Percentiles rank a stretch among this genome's conserved stretches.
Evolutionary conservation across 53 echinoderm and acorn worm species (phyloP).

Genomic region (Paelopatides confundens): DNA sequence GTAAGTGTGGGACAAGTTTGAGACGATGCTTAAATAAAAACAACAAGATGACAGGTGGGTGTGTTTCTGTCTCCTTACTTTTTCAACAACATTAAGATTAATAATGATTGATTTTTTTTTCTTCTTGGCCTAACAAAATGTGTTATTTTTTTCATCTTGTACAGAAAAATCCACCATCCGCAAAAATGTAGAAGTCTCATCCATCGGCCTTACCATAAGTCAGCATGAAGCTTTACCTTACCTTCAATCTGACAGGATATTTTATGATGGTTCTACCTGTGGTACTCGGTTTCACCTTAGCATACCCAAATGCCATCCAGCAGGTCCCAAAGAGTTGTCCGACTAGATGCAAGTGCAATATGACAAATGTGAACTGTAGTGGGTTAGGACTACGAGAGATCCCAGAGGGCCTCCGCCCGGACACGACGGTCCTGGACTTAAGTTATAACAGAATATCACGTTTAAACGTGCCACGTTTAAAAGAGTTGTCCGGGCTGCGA

Average conservation of each 20-base stretch:
- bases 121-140: too few species aligned
- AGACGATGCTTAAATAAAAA: too few species aligned
- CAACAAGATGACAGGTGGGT: too few species aligned
- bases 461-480: background rate
- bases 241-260: slow-evolving; percentile 31
- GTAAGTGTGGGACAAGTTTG: too few species aligned
- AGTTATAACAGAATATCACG: slow-evolving; percentile 25
- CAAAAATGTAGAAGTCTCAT: background rate
- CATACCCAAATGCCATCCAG: background rate
- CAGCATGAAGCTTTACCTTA: slow-evolving; percentile 1
- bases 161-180: background rate
- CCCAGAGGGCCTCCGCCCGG: slow-evolving; percentile 26
- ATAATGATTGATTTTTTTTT: too few species aligned
- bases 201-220: background rate
- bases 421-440: slow-evolving; percentile 45
- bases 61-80: too few species aligned
- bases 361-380: slow-evolving; percentile 28
- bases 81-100: too few species aligned
- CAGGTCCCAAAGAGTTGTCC: slow-evolving; percentile 10
- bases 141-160: background rate
- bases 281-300: slow-evolving; percentile 5
- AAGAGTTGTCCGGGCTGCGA: slow-evolving; percentile 9
- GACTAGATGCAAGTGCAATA: slow-evolving; percentile 44
- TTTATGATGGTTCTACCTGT: slow-evolving; percentile 49
- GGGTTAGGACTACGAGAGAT: slow-evolving; percentile 30